These are phyloP conservation scores for Diglossa cyanea DNA, from an alignment of 2,797 vertebrate species.

Conservation along the genomic window DNA sequence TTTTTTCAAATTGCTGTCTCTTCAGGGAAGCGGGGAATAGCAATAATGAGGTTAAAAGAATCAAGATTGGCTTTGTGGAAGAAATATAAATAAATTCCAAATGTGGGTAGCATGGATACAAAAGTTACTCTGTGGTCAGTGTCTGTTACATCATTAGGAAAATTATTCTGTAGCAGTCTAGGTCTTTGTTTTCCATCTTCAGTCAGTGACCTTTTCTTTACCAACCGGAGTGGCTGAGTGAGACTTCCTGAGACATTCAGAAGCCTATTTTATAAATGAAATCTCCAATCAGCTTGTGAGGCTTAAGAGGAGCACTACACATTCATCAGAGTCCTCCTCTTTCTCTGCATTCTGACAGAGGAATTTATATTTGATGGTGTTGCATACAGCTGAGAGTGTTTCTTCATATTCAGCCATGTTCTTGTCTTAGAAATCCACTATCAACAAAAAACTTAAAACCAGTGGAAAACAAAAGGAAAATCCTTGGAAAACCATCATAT, in stretches of 20 bases:
- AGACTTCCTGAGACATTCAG: neutral
- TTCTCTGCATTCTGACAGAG: neutral
- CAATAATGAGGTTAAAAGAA: conserved; percentile 9
- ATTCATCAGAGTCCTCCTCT: neutral
- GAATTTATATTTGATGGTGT: neutral
- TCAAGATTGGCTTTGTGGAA: neutral
- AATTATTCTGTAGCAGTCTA: neutral
- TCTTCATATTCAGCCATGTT: neutral
- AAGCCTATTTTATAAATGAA: neutral
- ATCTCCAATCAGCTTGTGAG: neutral
- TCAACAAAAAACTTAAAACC: neutral
- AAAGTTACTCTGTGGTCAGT: neutral
- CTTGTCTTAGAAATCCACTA: neutral
- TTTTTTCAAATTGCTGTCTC: neutral
- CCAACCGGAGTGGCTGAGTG: neutral
- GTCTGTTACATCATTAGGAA: neutral
- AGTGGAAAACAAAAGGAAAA: neutral
- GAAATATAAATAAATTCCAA: neutral
- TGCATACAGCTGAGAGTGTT: neutral
- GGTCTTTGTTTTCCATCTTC: neutral
- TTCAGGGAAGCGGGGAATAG: neutral
- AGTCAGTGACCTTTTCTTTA: conserved; percentile 4
- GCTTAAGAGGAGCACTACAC: neutral
- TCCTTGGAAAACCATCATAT: neutral
- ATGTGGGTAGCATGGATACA: neutral